phyloP scores from a whole-genome alignment of 92 coral and sea anemone species.

The Palythoa grandis region DNA sequence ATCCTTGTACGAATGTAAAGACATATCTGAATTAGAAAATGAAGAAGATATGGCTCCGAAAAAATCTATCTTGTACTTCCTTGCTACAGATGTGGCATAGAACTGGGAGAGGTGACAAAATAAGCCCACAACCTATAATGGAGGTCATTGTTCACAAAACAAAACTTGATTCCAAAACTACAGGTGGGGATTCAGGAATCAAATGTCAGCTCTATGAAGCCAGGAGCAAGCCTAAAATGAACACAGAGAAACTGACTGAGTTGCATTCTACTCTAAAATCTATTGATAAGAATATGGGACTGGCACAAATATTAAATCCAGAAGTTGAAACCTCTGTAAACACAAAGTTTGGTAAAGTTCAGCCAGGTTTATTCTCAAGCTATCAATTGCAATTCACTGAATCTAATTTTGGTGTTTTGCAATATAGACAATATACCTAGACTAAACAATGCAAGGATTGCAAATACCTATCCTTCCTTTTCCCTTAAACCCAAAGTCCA shows the following conservation, averaged over 20 bases:
- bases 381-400: constrained; percentile 72
- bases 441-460: constrained; percentile 10
- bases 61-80: constrained; percentile 76
- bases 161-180: constrained; percentile 39
- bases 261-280: constrained; percentile 46
- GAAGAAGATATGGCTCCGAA: constrained; percentile 65
- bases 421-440: constrained; percentile 56
- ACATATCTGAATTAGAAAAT: constrained; percentile 46
- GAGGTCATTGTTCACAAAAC: constrained; percentile 61
- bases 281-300: constrained; percentile 54
- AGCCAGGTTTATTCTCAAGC: constrained; percentile 61
- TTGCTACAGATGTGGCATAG: constrained; percentile 70
- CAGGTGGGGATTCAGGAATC: constrained; percentile 37
- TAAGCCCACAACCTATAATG: constrained; percentile 71
- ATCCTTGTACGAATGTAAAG: constrained; percentile 60
- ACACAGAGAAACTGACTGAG: constrained; percentile 34
- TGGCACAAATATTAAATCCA: constrained; percentile 50
- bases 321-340: constrained; percentile 25
- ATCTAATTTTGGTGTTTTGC: constrained; percentile 63
- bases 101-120: constrained; percentile 63
- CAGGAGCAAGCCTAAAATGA: constrained; percentile 44
- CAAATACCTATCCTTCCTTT: constrained; percentile 43
- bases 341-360: constrained; percentile 64
- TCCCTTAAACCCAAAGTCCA: constrained; percentile 47
- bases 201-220: constrained; percentile 65